Conservation (phyloP, 2,888 invertebrate genomes). For the Plebejus anna region DNA sequence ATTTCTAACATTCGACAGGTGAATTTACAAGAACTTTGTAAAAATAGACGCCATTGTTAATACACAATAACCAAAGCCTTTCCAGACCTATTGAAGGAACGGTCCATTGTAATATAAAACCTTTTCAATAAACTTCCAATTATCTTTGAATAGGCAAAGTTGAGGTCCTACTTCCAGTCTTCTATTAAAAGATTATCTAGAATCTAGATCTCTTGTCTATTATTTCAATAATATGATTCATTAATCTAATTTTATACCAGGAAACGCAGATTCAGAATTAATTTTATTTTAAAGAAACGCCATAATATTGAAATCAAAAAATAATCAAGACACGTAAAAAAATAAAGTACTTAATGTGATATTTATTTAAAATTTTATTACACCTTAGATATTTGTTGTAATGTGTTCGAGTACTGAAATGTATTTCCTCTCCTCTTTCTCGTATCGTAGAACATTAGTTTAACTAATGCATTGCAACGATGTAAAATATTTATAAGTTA, state of each 20-base stretch:
- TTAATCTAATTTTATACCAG: background rate
- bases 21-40: background rate
- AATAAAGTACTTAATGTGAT: too few relatives aligned
- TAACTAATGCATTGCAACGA: too few relatives aligned
- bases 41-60: conserved; percentile 13
- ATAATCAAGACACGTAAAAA: too few relatives aligned
- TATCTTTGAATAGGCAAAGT: conserved; percentile 6
- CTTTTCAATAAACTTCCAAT: conserved; percentile 17
- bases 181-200: background rate
- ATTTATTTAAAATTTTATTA: too few relatives aligned
- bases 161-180: background rate
- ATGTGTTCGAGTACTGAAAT: too few relatives aligned
- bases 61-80: conserved; percentile 7
- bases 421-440: too few relatives aligned
- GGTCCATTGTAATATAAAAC: background rate
- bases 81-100: background rate
- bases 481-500: too few relatives aligned
- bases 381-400: too few relatives aligned
- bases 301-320: too few relatives aligned
- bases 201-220: background rate
- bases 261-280: too few relatives aligned
- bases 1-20: background rate
- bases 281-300: too few relatives aligned
- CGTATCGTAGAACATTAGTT: too few relatives aligned
- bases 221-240: background rate